Conservation (phyloP, 2,113 vertebrate species). For the Tylochromis polylepis region DNA sequence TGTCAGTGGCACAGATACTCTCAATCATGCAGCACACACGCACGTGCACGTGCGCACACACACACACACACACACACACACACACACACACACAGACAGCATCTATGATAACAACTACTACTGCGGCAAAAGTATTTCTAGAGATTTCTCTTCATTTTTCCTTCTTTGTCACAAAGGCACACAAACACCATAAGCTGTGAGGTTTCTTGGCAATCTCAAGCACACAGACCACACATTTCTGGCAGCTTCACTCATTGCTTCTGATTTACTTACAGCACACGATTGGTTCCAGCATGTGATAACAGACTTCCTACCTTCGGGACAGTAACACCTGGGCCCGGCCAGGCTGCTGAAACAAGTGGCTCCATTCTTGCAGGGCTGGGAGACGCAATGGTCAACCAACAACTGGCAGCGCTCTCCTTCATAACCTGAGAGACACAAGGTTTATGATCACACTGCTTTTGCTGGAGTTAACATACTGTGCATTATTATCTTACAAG, state of each 20-base stretch:
- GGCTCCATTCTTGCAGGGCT: slow-evolving; percentile 89
- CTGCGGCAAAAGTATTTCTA: not conserved
- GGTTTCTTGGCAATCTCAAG: not conserved
- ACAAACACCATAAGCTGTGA: not conserved
- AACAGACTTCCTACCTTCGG: slow-evolving; percentile 77
- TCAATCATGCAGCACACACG: not conserved
- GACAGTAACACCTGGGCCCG: slow-evolving; percentile 87
- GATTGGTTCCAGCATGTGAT: not conserved
- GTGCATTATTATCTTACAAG: not conserved
- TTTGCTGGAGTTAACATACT: not conserved
- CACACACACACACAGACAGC: not conserved
- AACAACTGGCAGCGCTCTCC: slow-evolving; percentile 87
- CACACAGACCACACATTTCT: not conserved
- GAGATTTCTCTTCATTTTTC: not conserved
- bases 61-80: not conserved
- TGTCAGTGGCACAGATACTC: slow-evolving; percentile 53
- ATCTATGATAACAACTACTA: not conserved
- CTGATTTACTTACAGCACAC: not conserved
- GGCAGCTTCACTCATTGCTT: not conserved
- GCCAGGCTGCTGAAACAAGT: slow-evolving; percentile 80
- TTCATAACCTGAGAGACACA: slow-evolving; percentile 53
- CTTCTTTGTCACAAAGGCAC: not conserved
- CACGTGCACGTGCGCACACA: no score
- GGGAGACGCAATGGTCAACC: slow-evolving; percentile 85
- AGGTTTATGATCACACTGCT: not conserved